These are phyloP conservation scores for Menidia menidia DNA, from an alignment of 2,797 vertebrate species.

Conservation along the genomic window DNA sequence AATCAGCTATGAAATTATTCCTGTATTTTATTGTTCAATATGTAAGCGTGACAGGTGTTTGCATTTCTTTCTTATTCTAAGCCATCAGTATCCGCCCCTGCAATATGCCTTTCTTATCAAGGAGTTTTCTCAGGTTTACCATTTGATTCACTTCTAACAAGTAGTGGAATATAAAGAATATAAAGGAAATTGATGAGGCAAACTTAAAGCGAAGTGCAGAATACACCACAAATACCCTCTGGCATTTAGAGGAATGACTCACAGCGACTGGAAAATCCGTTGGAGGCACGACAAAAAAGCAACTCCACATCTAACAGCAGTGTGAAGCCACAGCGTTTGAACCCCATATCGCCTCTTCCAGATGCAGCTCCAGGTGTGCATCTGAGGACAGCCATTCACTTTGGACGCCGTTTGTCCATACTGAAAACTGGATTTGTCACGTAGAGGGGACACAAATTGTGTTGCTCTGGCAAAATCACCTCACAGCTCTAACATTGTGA, in stretches of 20 bases:
- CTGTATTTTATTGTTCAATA: neutral
- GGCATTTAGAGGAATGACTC: slow-evolving; percentile 40
- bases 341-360: neutral
- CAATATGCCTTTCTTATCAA: neutral
- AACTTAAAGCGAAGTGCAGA: slow-evolving; percentile 20
- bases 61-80: neutral
- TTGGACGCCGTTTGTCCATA: no score
- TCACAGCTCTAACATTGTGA: no score
- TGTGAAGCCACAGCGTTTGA: neutral
- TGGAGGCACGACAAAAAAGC: neutral
- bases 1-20: slow-evolving; percentile 9
- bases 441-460: no score
- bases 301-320: slow-evolving; percentile 9
- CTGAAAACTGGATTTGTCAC: no score
- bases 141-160: slow-evolving; percentile 27
- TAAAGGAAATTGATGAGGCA: slow-evolving; percentile 27
- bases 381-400: slow-evolving; percentile 20
- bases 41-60: neutral
- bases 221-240: slow-evolving; percentile 39
- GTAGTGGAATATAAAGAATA: slow-evolving; percentile 26
- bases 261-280: slow-evolving; percentile 27
- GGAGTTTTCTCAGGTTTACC: slow-evolving; percentile 15
- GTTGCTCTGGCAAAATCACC: no score
- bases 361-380: neutral
- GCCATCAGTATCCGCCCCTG: neutral